phyloP scores from a whole-genome alignment of 2,797 vertebrate genomes.

The Propithecus perrieri region DNA sequence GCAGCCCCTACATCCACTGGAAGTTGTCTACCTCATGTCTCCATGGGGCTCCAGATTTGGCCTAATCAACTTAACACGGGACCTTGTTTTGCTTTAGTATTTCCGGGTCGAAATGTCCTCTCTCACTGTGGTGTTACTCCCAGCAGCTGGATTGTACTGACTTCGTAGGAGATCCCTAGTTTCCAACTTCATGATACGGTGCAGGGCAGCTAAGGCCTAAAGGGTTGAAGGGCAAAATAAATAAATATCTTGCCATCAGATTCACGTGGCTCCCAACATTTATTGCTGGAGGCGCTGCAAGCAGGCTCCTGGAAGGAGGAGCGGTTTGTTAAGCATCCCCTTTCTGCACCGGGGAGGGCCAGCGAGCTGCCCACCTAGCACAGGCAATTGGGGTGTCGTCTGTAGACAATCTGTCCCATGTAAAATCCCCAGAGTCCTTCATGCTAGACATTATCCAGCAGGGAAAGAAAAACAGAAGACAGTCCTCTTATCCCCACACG shows the following conservation, averaged over 20 bases:
- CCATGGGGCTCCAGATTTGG: not conserved
- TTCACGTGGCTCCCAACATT: not conserved
- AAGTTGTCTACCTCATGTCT: not conserved
- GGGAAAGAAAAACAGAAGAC: not conserved
- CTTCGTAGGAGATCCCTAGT: not conserved
- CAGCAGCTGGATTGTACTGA: not conserved
- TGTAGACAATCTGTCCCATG: not conserved
- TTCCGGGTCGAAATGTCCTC: not conserved
- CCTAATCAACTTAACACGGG: not conserved
- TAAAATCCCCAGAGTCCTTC: not conserved
- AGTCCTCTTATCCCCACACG: not conserved
- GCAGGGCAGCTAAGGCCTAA: not conserved
- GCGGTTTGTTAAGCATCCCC: not conserved
- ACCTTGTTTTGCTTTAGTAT: not conserved
- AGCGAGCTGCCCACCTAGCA: rapidly evolving
- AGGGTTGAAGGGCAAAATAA: no score
- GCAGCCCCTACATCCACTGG: rapidly evolving
- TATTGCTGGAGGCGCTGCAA: not conserved
- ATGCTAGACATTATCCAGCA: not conserved
- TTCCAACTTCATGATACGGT: not conserved
- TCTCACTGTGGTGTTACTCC: not conserved
- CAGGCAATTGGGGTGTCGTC: not conserved
- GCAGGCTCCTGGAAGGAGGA: not conserved
- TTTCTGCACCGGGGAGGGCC: no score
- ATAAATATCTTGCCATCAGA: not conserved